Percentiles rank a stretch among this genome's conserved stretches.
phyloP scores from a whole-genome alignment of 2,113 vertebrate genomes.

The Scomber japonicus region DNA sequence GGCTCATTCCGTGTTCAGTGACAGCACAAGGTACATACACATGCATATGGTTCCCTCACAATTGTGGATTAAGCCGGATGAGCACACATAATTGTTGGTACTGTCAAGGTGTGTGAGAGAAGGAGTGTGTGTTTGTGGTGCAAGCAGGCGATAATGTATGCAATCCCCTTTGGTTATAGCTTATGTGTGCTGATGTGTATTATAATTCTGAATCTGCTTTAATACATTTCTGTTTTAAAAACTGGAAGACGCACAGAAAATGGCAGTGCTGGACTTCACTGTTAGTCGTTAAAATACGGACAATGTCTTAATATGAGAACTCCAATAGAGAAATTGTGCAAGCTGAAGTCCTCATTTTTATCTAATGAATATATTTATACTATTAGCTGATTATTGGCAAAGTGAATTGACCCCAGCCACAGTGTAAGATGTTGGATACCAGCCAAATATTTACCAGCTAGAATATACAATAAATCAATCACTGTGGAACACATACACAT shows the following conservation, averaged over 20 bases:
- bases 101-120: constrained; percentile 27
- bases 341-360: background rate
- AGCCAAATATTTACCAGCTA: constrained; percentile 14
- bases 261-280: background rate
- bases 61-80: constrained; percentile 24
- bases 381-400: constrained; percentile 6
- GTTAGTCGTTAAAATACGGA: background rate
- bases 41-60: constrained; percentile 27
- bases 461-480: constrained; percentile 7
- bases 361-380: background rate
- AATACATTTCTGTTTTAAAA: constrained; percentile 13
- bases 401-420: constrained; percentile 7
- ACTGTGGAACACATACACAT: background rate
- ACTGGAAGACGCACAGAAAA: constrained; percentile 4
- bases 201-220: constrained; percentile 33
- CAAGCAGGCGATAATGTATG: background rate
- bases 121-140: constrained; percentile 14
- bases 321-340: constrained; percentile 4
- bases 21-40: constrained; percentile 25
- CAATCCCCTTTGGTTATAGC: background rate
- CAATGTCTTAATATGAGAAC: background rate
- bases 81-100: constrained; percentile 40
- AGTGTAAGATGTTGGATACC: background rate
- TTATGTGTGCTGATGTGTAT: constrained; percentile 4
- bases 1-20: constrained; percentile 25